Base-by-base conservation (phyloP, 2,888 invertebrate genomes). In the Dysmachus trigonus region DNA sequence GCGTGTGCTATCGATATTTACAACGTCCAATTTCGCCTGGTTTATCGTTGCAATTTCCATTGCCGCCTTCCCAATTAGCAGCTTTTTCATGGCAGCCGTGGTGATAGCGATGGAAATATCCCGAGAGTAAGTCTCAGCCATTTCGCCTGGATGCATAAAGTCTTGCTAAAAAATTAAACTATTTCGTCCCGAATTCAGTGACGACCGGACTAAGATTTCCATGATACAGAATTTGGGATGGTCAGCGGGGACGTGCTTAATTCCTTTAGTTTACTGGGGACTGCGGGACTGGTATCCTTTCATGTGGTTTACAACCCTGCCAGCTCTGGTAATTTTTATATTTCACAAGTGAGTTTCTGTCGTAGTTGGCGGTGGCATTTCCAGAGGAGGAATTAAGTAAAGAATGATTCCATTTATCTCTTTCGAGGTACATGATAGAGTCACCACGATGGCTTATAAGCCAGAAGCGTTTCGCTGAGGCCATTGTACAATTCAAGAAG, bases 381-480 rank as follows among this genome's bases (percentile, higher is more conserved):
- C 47, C 35, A 41, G 71, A 53, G 38, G 33, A 35, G 33, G 71
- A 62, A 22, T 82, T 15, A n/a, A 82, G 62, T 71, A 71, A 35
- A 77, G 27, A 35, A 51, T 51, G 53, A 47, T 53, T 47, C 4
- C 62, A 82, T 35, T 35, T 82, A 62, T 62, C 2, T 62, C 47
- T 47, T 22, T 83, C 6, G 89, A 95, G 94, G 91, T 93, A 92
- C 89, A 92, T 94, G 89, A 93, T 94, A 87, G 95, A 95, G 92
- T 95, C 95, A 73, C 95, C 95, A 2, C 92, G 94, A 87, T 95
- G 95, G 95, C 92, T 94, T 88, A 93, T 93, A 90, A 92, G 93
- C 87, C 93, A 93, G 89, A 93, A 93, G 62, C 93, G 93, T 87
- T 91, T 92, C 72, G 90, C 91, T 88, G 91, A 92, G 87, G 94